These are phyloP conservation scores for Drosophila macrospina DNA, from an alignment of 2,888 invertebrate species.

Conservation along the genomic window DNA sequence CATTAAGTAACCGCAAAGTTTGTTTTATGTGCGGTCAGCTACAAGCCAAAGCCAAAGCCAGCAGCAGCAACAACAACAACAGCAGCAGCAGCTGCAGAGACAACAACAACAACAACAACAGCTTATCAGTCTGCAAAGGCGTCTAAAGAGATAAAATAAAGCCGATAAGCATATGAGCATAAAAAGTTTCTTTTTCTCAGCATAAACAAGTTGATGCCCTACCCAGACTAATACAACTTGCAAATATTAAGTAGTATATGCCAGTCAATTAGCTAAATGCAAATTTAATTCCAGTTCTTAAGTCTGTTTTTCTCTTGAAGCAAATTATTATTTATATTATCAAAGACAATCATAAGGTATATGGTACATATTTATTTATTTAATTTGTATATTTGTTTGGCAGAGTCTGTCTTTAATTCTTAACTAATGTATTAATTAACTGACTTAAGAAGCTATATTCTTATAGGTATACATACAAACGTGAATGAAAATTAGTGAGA, in stretches of 20 bases:
- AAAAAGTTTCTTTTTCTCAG: conserved; percentile 29
- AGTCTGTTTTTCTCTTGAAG: background rate
- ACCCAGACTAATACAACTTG: background rate
- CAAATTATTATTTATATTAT: too few relatives aligned
- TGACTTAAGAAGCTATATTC: too few relatives aligned
- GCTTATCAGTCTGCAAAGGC: conserved; percentile 15
- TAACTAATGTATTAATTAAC: too few relatives aligned
- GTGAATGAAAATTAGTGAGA: too few relatives aligned
- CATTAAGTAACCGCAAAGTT: conserved; percentile 79
- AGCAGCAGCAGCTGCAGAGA: too few relatives aligned
- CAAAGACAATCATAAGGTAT: too few relatives aligned
- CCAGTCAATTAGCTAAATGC: conserved; percentile 42
- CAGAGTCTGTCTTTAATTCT: too few relatives aligned
- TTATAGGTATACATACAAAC: too few relatives aligned
- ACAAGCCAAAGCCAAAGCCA: conserved; percentile 38
- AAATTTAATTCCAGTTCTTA: conserved; percentile 15
- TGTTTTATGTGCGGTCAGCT: conserved; percentile 71
- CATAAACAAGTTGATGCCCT: conserved; percentile 28
- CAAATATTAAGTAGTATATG: conserved; percentile 42
- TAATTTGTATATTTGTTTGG: too few relatives aligned
- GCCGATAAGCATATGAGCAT: conserved; percentile 57
- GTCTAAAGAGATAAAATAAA: conserved; percentile 35
- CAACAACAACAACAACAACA: background rate
- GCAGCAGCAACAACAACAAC: background rate
- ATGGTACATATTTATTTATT: too few relatives aligned